Base-by-base conservation (phyloP, 2,888 invertebrate species). In the Sesamia inferens region DNA sequence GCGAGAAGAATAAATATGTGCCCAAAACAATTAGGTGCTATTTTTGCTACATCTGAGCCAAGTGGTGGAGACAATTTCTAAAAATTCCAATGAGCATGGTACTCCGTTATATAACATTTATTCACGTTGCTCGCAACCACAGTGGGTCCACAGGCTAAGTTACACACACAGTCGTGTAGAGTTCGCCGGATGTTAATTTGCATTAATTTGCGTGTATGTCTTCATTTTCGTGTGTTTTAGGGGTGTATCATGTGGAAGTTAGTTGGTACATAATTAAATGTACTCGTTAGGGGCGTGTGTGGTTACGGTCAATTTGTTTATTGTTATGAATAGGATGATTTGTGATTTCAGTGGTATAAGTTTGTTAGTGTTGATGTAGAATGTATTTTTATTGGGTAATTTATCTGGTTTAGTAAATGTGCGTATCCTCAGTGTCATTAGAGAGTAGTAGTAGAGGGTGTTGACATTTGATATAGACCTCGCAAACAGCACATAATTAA, bases 101-200 rank as follows among this genome's bases (percentile, higher is more conserved):
- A 31, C 31, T 31, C 31, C 31, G 31, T 31, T 31, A 31, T 31
- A 31, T 31, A 31, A 31, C 31, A 31, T 24, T 24, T 44, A 44
- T 13, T 44, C 19, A 59, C 13, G 1, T 59, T 11, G 7, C 19
- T n/a, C 64, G 55, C 10, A 39, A 55, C 55, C 10, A 4, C 39
- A 73, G 62, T 77, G 54, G 13, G 5, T 8, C 13, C 11, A 13
- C 14, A 22, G 55, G 10, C 31, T 74, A 44, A 79, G 11, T 44
- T 48, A n/a, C 22, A 67, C 51, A 48, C n/a, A 74, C 19, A 59
- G 47, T 55, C 48, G 57, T 51, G 78, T 31, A 19, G 66, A 55
- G 66, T 66, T 67, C 19, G 8, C 47, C 70, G 78, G 80, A 78
- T 81, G 70, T 78, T 81, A 81, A 81, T 80, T 80, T 81, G 67